Base-by-base conservation (phyloP, 1,140 invertebrate species). In the Listronotus bonariensis region DNA sequence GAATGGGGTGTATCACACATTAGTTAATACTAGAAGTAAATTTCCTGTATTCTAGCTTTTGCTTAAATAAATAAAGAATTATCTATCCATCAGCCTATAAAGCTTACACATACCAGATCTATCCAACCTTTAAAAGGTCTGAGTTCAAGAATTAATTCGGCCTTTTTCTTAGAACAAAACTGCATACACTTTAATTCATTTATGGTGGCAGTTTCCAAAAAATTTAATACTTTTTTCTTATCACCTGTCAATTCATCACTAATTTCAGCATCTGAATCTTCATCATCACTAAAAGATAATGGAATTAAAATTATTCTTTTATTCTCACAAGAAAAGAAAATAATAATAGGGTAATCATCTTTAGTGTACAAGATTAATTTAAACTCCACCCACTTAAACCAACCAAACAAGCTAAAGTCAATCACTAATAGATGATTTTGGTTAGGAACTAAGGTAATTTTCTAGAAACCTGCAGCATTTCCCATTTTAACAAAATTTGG, bases 171-270 rank as follows among this genome's bases (percentile, higher is more conserved):
- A 0, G 89, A 89, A 73, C 89, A 89, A 0, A 86, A 83, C 55
- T 85, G 83, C 62, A 92, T 85, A 11, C 87, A 76, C 26, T 86
- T 81, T 9, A 93, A 73, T 75, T 93, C 91, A 15, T 80, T 81
- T 43, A 84, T 66, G 18, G 82, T 81, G 36, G 87, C 89, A 42
- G 76, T 88, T 76, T 89, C 88, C 70, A 93, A 83, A 74, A 92
- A 92, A 43, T 91, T 86, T 64, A 91, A 87, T 31, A 92, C 90
- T 74, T 86, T 84, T 69, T 85, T 86, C 59, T 90, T 88, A 70
- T 90, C 85, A 34, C 82, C 82, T 0, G 84, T 84, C 65, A 92
- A 79, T 62, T 87, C 85, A 66, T 88, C 83, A 8, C 84, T 85
- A 68, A 89, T 80, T 78, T 91, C 89, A 7, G 83, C 81, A 75